Evolutionary conservation across 2,888 invertebrate species (phyloP).

Genomic region (Drosophila infuscata): DNA sequence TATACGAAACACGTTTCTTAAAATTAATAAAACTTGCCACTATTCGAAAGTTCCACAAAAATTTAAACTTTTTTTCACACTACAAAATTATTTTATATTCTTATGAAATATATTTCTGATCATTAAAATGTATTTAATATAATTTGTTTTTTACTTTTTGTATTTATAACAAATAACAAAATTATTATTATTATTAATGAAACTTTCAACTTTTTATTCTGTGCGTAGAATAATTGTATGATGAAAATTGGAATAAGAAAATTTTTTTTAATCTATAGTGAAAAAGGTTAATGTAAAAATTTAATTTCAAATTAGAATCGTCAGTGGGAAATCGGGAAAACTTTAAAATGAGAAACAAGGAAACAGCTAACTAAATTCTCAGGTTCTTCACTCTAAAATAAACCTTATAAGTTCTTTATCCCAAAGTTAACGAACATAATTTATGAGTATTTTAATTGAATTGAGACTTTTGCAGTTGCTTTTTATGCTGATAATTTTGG

Average conservation of each 20-base stretch:
- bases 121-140: background rate
- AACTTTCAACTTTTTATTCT: background rate
- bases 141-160: too few relatives aligned
- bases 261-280: background rate
- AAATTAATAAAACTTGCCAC: background rate
- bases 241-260: background rate
- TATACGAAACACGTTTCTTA: too few relatives aligned
- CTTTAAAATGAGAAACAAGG: background rate
- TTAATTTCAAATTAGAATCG: background rate
- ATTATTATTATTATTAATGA: too few relatives aligned
- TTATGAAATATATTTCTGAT: background rate
- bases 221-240: rapidly evolving
- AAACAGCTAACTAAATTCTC: background rate
- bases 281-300: background rate
- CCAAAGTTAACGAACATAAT: background rate
- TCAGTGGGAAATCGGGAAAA: background rate
- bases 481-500: too few relatives aligned
- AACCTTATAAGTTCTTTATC: too few relatives aligned
- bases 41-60: background rate
- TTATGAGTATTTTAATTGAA: background rate
- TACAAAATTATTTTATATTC: background rate
- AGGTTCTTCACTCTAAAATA: rapidly evolving
- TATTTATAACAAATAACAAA: background rate
- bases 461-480: background rate
- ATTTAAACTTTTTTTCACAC: rapidly evolving